Evolutionary conservation across 2,888 invertebrate genomes (phyloP), one percentile per base, ranked within the genome.

Genomic region (Pilophorus perplexus): DNA sequence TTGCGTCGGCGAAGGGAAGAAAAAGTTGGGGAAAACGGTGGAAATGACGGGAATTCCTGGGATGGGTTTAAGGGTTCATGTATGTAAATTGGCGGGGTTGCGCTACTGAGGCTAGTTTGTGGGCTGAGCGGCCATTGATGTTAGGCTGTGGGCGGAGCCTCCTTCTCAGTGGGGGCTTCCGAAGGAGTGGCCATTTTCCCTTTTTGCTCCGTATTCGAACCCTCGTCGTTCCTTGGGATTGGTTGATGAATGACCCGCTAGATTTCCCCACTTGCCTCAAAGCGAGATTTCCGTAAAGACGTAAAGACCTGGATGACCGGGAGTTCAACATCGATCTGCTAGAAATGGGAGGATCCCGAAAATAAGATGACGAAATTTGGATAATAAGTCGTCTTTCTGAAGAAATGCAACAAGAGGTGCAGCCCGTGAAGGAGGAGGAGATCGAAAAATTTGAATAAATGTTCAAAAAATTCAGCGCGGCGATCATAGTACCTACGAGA

Each of bases 21-120:
- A n/a, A n/a, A n/a, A 8, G 52, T 33, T 27, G 27, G 14, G 8
- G 12, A 23, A 55, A 55, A 22, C 37, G 18, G 33, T 28, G n/a
- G n/a, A n/a, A n/a, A 55, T 20, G 55, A 37, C 55, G 37, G 55
- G 2, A 16, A 4, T 12, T n/a, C 6, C 38, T 12, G 18, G 40
- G 22, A 59, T 59, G 59, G 33, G 23, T 59, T 59, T 59, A 59
- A 59, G 40, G 59, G 59, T 59, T 59, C 59, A 42, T 27, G n/a
- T n/a, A 40, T 59, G 59, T 27, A 59, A 59, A 59, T 59, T 59
- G 59, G 59, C 44, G 59, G 42, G 8, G 40, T 42, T 23, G 44
- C 25, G 59, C 40, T 42, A 59, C 40, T 42, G 44, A 59, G 23
- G 59, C 59, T 14, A 59, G 44, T 59, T 59, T 59, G 42, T 20